Percentiles rank a stretch among this genome's conserved stretches.
phyloP scores from a whole-genome alignment of 2,888 invertebrate species.

The Graphium colonna region DNA sequence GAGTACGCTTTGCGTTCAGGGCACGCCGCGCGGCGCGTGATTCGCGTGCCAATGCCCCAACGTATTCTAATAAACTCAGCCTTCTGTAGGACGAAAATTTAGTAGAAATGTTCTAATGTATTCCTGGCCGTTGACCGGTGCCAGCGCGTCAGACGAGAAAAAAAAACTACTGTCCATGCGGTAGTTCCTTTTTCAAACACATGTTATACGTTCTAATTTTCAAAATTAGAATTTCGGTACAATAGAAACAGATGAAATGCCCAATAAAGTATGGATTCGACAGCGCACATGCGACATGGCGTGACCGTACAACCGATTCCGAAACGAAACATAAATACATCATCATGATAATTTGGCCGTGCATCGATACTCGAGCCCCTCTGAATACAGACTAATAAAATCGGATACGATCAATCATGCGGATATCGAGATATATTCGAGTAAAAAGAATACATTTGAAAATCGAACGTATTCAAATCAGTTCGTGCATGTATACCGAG shows the following conservation, averaged over 20 bases:
- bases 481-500: too few species aligned
- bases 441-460: background rate
- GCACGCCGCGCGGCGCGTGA: constrained; percentile 73
- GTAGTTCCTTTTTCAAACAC: constrained; percentile 31
- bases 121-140: constrained; percentile 75
- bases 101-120: constrained; percentile 79
- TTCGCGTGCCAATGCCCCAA: constrained; percentile 62
- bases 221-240: constrained; percentile 33
- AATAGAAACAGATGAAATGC: constrained; percentile 58
- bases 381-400: constrained; percentile 35
- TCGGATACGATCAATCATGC: background rate
- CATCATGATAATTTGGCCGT: constrained; percentile 64
- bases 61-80: constrained; percentile 78
- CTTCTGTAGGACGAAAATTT: constrained; percentile 80
- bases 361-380: constrained; percentile 45
- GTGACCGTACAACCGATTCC: constrained; percentile 74
- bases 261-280: constrained; percentile 68
- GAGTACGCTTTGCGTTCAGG: constrained; percentile 65
- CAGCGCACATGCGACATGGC: constrained; percentile 74
- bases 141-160: constrained; percentile 38
- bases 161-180: constrained; percentile 28
- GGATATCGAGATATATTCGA: too few species aligned
- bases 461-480: background rate
- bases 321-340: constrained; percentile 66
- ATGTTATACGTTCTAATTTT: constrained; percentile 46